Evolutionary conservation across 2,888 invertebrate genomes (phyloP).

Genomic region (Ferdinandea cuprea): DNA sequence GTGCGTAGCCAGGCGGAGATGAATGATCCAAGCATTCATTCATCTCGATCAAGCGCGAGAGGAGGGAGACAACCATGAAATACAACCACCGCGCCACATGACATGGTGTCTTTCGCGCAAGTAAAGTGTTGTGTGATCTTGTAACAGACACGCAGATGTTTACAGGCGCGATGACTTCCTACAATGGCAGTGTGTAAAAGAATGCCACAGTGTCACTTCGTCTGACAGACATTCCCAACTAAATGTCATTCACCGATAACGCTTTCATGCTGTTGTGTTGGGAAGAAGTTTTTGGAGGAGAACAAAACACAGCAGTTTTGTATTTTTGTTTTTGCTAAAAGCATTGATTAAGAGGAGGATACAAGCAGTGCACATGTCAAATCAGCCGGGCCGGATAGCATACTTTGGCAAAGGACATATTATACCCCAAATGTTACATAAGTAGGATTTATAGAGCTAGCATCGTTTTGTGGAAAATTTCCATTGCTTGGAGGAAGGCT

Average conservation of each 20-base stretch:
- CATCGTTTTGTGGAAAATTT: too few species aligned
- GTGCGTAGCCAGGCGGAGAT: constrained; percentile 41
- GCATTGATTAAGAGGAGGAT: too few species aligned
- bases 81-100: constrained; percentile 43
- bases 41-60: constrained; percentile 54
- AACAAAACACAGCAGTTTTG: too few species aligned
- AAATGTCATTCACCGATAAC: constrained; percentile 52
- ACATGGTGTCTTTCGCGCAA: constrained; percentile 63
- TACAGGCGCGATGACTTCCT: constrained; percentile 63
- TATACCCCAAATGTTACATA: too few species aligned
- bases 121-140: constrained; percentile 33
- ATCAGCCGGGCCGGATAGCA: too few species aligned
- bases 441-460: too few species aligned
- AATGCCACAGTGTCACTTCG: constrained; percentile 60
- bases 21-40: constrained; percentile 59
- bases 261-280: constrained; percentile 44
- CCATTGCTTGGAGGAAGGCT: too few species aligned
- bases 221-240: constrained; percentile 61
- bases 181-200: constrained; percentile 38
- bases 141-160: constrained; percentile 65
- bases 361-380: too few species aligned
- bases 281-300: too few species aligned
- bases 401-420: too few species aligned
- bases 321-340: too few species aligned
- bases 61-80: constrained; percentile 38